Percentiles rank a stretch among this genome's conserved stretches.
Evolutionary conservation across 2,888 invertebrate genomes (phyloP).

Genomic region (Lepidocyrtoides sp.): DNA sequence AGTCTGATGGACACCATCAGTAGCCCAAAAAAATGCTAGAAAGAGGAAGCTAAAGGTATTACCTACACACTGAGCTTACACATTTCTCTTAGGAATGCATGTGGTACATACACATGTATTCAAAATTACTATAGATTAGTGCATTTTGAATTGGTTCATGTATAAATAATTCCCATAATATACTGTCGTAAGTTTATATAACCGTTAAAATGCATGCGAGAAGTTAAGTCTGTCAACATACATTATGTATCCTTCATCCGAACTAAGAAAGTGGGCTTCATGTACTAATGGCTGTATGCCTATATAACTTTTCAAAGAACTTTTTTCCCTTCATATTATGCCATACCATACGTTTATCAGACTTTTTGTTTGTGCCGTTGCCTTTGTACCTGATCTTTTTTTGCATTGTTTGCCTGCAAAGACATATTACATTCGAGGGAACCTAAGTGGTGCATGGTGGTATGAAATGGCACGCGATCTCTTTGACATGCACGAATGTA

Average conservation of each 20-base stretch:
- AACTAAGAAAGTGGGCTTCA: neutral
- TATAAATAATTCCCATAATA: neutral
- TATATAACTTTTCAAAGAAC: neutral
- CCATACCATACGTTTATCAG: neutral
- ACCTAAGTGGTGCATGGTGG: neutral
- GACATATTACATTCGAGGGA: neutral
- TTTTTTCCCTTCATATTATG: neutral
- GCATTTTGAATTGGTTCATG: neutral
- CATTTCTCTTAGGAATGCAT: neutral
- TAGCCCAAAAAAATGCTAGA: neutral
- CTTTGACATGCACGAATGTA: constrained; percentile 51
- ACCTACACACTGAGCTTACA: neutral
- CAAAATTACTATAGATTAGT: neutral
- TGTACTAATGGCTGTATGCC: neutral
- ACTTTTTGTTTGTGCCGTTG: constrained; percentile 1
- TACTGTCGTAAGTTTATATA: neutral
- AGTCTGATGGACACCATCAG: neutral
- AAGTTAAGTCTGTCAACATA: constrained; percentile 18
- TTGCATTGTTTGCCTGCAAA: neutral
- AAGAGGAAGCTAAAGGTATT: neutral
- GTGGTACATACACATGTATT: neutral
- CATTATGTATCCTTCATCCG: constrained; percentile 12
- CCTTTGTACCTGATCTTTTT: constrained; percentile 23
- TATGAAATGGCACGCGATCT: constrained; percentile 34
- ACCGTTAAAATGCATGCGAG: neutral